Evolutionary conservation across 2,113 vertebrate species (phyloP), one percentile per base, ranked within the genome.

Genomic region (Chamaea fasciata): DNA sequence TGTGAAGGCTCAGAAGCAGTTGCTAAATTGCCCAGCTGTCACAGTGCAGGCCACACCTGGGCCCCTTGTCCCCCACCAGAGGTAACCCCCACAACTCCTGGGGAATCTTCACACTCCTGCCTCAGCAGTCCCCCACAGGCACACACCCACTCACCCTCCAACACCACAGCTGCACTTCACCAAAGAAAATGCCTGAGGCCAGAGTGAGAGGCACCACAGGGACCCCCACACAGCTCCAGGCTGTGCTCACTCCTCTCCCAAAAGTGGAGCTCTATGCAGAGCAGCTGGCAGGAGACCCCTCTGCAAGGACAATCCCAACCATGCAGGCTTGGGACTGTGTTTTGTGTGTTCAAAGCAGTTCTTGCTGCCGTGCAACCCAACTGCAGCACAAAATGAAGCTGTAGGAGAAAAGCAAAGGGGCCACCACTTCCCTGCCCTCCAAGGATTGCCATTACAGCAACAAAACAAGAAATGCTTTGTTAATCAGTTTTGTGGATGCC

Each of bases 241-340:
- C 3, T 2, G 73, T 0, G 0, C 63, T 49, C 15, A 1, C 14
- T 3, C 18, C 53, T 47, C 60, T 56, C 69, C 2, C 0, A 49
- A 24, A 49, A 15, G 30, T 2, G 1, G 41, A 87, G 52, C 60
- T 63, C 50, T 5, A 1, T 3, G 6, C 52, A 28, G 9, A 22
- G 33, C 2, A 53, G 50, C 71, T 52, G 53, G 27, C 62, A 71
- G 59, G 23, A 82, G 59, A 17, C 39, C 33, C 47, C 70, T 56
- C 52, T 24, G 33, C 0, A 0, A 64, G 49, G 59, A 39, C 55
- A 62, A 19, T 15, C 42, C 60, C 88, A 76, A 15, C 59, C 76
- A 70, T 5, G 0, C 16, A 24, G 50, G 30, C 52, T 8, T 21
- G 42, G 60, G 64, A 55, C 50, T 20, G 2, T 13, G 57, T 23